phyloP scores from a whole-genome alignment of 2,113 vertebrate species.

The Illadopsis cleaveri region DNA sequence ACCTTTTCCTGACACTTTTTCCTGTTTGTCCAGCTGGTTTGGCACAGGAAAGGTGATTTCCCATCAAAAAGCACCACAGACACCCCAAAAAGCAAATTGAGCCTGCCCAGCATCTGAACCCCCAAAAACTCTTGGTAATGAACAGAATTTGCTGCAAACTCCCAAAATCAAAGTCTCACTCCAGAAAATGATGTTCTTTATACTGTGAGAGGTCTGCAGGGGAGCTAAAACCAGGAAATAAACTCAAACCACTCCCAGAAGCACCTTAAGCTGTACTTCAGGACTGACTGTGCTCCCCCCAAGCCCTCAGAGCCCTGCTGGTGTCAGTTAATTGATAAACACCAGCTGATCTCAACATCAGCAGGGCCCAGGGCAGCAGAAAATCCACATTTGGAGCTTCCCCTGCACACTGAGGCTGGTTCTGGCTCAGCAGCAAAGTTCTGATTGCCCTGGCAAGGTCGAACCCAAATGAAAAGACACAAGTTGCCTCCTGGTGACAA shows the following conservation, averaged over 20 bases:
- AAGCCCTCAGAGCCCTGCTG: background rate
- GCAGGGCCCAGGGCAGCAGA: background rate
- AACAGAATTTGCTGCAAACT: background rate
- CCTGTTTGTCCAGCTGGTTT: background rate
- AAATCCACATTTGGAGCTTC: background rate
- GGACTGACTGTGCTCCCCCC: background rate
- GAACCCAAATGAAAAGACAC: background rate
- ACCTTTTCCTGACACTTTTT: background rate
- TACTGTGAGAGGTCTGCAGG: background rate
- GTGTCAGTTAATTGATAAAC: background rate
- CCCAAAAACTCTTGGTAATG: accelerated
- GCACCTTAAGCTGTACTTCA: background rate
- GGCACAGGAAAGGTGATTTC: background rate
- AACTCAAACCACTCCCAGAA: background rate
- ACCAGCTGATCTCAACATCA: accelerated
- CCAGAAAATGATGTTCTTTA: background rate
- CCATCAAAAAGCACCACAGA: background rate
- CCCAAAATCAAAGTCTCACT: background rate
- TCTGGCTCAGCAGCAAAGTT: background rate
- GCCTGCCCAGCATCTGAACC: background rate
- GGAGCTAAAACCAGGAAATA: background rate
- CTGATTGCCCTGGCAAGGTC: background rate
- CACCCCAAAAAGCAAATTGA: background rate
- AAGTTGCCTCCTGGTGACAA: background rate
- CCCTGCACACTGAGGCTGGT: background rate